Evolutionary conservation across 2,113 vertebrate species (phyloP).

Genomic region (Pagrus major): DNA sequence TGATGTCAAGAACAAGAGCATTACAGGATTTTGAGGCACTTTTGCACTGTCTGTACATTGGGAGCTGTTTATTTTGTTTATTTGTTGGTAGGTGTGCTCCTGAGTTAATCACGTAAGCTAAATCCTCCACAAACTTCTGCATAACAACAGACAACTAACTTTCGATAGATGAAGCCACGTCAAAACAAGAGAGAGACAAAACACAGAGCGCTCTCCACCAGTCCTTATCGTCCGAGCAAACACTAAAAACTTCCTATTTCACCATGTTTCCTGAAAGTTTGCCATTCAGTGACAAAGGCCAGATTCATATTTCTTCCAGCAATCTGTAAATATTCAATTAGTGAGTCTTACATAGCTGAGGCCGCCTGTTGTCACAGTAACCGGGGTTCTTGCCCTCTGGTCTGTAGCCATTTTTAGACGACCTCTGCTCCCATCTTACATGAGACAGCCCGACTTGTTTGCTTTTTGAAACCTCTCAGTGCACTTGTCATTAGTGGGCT

Average conservation of each 20-base stretch:
- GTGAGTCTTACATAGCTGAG: conserved; percentile 52
- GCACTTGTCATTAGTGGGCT: conserved; percentile 53
- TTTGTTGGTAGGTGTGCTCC: conserved; percentile 10
- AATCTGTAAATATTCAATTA: conserved; percentile 85
- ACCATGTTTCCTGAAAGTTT: conserved; percentile 48
- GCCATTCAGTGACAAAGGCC: conserved; percentile 74
- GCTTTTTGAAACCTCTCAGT: conserved; percentile 45
- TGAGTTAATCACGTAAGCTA: conserved; percentile 34
- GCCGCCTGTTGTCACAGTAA: conserved; percentile 36
- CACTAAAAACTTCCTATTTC: conserved; percentile 71
- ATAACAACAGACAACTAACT: background rate
- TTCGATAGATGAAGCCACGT: background rate
- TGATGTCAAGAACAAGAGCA: conserved; percentile 20
- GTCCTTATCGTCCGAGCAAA: conserved; percentile 50
- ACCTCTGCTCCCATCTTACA: conserved; percentile 70
- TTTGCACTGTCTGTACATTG: background rate
- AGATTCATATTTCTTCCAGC: conserved; percentile 68
- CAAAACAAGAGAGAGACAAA: conserved; percentile 44
- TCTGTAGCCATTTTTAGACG: conserved; percentile 85
- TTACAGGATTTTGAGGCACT: conserved; percentile 12
- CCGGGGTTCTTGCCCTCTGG: conserved; percentile 79
- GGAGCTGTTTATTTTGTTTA: conserved; percentile 25
- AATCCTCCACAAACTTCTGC: background rate
- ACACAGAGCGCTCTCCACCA: conserved; percentile 12
- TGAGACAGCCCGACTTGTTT: conserved; percentile 66